Conservation (phyloP, 2,797 vertebrate species). For the Bryconaethiops microstoma region DNA sequence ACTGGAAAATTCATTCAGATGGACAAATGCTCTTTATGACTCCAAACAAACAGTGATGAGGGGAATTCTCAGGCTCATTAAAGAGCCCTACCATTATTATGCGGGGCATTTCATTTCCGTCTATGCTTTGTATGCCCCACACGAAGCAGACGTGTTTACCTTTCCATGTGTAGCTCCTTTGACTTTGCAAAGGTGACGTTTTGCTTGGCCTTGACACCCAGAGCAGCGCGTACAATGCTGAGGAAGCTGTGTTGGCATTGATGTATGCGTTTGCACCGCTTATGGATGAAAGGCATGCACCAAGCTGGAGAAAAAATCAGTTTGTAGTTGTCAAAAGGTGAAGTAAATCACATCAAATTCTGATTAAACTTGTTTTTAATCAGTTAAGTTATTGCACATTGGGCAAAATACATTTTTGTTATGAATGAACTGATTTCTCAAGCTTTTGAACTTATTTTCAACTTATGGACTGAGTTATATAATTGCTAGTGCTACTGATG, state of each 20-base stretch:
- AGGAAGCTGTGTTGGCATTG: slow-evolving; percentile 58
- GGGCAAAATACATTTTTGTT: neutral
- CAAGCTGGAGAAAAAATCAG: neutral
- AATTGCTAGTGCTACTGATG: slow-evolving; percentile 2
- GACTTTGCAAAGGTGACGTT: slow-evolving; percentile 47
- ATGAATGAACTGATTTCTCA: neutral
- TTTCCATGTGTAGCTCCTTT: slow-evolving; percentile 60
- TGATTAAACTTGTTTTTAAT: neutral
- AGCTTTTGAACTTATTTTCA: neutral
- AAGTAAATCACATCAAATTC: neutral
- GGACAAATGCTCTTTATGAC: neutral
- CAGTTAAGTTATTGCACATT: neutral
- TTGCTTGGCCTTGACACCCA: slow-evolving; percentile 40
- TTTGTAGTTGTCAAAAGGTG: neutral
- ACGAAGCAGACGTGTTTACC: slow-evolving; percentile 66
- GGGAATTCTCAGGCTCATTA: slow-evolving; percentile 4
- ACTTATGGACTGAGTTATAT: neutral
- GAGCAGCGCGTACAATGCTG: slow-evolving; percentile 32
- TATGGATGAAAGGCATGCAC: slow-evolving; percentile 3
- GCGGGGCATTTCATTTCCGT: neutral
- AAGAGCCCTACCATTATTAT: neutral
- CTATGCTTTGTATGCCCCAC: slow-evolving; percentile 31
- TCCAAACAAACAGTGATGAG: neutral
- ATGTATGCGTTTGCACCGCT: slow-evolving; percentile 32
- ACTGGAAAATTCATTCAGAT: neutral